A percentile compares a stretch with the other conserved stretches of the same genome.
These are phyloP conservation scores for Lordiphosa fenestrarum DNA, from an alignment of 2,888 invertebrate genomes.

Conservation along the genomic window DNA sequence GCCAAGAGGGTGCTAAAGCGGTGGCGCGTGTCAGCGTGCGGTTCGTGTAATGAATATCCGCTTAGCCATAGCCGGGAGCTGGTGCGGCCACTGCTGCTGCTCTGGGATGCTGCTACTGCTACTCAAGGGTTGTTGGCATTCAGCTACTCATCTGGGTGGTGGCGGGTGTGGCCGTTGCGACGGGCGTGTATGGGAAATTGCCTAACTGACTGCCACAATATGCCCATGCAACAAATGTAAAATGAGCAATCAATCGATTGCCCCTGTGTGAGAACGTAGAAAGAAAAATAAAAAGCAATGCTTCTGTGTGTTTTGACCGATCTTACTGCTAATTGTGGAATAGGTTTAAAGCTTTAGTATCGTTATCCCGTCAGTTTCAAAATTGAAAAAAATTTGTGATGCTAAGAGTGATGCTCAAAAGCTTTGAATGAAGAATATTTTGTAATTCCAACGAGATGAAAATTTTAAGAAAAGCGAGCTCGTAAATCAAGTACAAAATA, in stretches of 20 bases:
- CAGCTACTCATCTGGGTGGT: slow-evolving; percentile 14
- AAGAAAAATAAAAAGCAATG: slow-evolving; percentile 1
- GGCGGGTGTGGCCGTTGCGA: slow-evolving; percentile 49
- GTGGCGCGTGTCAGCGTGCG: slow-evolving; percentile 77
- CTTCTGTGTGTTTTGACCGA: too few relatives aligned
- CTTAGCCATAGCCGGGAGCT: slow-evolving; percentile 49
- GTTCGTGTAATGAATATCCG: slow-evolving; percentile 79
- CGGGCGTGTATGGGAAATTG: slow-evolving; percentile 68
- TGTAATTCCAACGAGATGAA: too few relatives aligned
- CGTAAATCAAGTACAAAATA: too few relatives aligned
- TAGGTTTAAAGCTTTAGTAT: too few relatives aligned
- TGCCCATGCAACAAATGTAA: slow-evolving; percentile 40
- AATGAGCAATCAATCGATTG: slow-evolving; percentile 40
- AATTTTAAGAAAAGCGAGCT: too few relatives aligned
- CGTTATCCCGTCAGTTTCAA: too few relatives aligned
- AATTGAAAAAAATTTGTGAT: too few relatives aligned
- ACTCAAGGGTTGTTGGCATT: slow-evolving; percentile 13
- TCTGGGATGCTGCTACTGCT: slow-evolving; percentile 52
- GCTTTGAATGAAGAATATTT: too few relatives aligned
- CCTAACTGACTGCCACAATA: slow-evolving; percentile 72
- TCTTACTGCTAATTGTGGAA: too few relatives aligned
- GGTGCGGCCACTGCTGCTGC: slow-evolving; percentile 30
- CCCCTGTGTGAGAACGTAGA: slow-evolving; percentile 43
- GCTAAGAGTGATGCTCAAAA: too few relatives aligned
- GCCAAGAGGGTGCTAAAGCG: slow-evolving; percentile 78